Conservation (phyloP, 35 echinoderm and acorn worm genomes). For the Lytechinus variegatus region DNA sequence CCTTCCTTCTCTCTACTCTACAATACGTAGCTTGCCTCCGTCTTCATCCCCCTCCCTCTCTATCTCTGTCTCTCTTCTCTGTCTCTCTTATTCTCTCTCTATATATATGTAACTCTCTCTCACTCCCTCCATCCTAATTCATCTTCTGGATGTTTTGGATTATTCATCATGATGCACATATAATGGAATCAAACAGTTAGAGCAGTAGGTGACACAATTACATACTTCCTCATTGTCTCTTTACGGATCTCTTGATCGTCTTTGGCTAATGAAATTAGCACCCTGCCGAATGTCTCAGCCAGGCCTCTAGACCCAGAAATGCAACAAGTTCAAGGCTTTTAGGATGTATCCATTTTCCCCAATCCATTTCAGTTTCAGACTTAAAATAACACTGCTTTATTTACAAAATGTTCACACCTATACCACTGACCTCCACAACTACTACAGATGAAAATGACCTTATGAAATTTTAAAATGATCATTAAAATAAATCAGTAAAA, state of each 20-base stretch:
- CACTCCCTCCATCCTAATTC: neutral
- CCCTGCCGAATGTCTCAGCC: neutral
- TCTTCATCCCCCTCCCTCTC: too few relatives aligned
- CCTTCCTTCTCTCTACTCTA: too few relatives aligned
- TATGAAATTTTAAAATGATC: too few relatives aligned
- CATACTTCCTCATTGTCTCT: neutral
- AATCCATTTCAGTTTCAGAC: neutral
- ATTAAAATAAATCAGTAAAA: too few relatives aligned
- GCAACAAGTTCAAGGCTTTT: neutral
- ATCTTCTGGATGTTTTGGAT: neutral
- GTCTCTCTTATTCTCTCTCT: neutral
- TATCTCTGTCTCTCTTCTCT: too few relatives aligned
- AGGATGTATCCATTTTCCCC: neutral
- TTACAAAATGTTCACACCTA: neutral
- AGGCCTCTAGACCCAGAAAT: neutral
- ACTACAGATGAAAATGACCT: too few relatives aligned
- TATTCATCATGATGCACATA: neutral
- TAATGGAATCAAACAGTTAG: constrained; percentile 7
- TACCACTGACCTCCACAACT: neutral
- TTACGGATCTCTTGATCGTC: neutral
- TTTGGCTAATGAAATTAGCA: neutral
- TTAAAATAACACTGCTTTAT: neutral
- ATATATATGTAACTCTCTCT: neutral
- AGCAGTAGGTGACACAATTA: neutral
- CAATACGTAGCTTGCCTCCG: too few relatives aligned